phyloP scores from a whole-genome alignment of 2,888 invertebrate species.

The Hirtodrosophila duncani region DNA sequence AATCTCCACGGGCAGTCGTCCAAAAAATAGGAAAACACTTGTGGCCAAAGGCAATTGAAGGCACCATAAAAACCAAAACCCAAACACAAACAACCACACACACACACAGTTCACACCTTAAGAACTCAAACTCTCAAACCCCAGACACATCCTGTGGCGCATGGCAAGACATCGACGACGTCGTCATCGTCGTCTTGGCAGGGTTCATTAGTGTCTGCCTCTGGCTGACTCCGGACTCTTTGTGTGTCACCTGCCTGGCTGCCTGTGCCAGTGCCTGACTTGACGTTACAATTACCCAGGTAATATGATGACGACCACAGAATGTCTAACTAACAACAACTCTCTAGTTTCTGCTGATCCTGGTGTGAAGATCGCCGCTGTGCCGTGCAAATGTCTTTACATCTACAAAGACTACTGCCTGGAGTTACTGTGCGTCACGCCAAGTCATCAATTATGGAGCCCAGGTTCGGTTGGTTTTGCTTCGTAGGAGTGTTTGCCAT shows the following conservation, averaged over 20 bases:
- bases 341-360: conserved; percentile 41
- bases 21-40: conserved; percentile 48
- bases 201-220: conserved; percentile 59
- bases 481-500: too few species aligned
- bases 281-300: conserved; percentile 70
- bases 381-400: too few species aligned
- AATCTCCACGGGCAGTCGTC: conserved; percentile 49
- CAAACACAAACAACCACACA: conserved; percentile 7
- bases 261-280: conserved; percentile 15
- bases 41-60: conserved; percentile 32
- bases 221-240: conserved; percentile 46
- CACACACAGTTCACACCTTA: conserved; percentile 57
- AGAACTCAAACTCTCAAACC: conserved; percentile 18
- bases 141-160: conserved; percentile 72
- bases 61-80: conserved; percentile 27
- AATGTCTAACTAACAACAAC: conserved; percentile 52
- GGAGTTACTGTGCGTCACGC: too few species aligned
- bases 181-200: conserved; percentile 15
- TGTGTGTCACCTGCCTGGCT: conserved; percentile 62
- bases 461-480: too few species aligned
- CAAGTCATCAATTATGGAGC: conserved; percentile 49
- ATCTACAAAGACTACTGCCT: too few species aligned
- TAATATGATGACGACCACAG: conserved; percentile 57
- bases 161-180: conserved; percentile 54
- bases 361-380: conserved; percentile 21